Conservation (phyloP, 2,888 invertebrate species). For the Meandrusa payeni region DNA sequence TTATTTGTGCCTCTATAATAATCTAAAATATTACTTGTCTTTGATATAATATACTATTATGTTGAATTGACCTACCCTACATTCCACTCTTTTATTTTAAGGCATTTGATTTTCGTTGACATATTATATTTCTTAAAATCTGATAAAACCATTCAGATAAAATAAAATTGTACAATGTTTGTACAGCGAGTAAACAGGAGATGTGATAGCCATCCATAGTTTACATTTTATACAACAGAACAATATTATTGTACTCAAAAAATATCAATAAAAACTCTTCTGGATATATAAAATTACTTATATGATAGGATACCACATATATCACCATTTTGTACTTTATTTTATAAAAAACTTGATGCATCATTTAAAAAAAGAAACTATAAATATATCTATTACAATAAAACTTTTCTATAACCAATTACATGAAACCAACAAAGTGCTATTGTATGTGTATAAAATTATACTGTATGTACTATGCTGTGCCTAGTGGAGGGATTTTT, state of each 20-base stretch:
- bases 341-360: constrained; percentile 1
- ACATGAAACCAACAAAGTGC: too few species aligned
- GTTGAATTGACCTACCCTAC: constrained; percentile 15
- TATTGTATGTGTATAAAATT: too few species aligned
- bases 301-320: background rate
- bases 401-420: too few species aligned
- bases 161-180: too few species aligned
- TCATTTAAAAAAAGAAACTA: constrained; percentile 1
- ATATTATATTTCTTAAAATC: too few species aligned
- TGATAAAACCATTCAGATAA: too few species aligned
- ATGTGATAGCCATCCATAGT: too few species aligned
- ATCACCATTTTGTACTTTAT: constrained; percentile 20
- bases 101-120: too few species aligned
- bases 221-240: too few species aligned
- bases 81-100: background rate
- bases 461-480: constrained; percentile 54
- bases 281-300: too few species aligned
- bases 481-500: constrained; percentile 37
- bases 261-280: background rate
- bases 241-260: background rate
- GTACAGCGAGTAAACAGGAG: too few species aligned
- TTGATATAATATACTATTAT: constrained; percentile 4
- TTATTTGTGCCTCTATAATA: constrained; percentile 4
- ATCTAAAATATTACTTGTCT: constrained; percentile 3
- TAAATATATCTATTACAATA: background rate